These are phyloP conservation scores for Drusus annulatus DNA, from an alignment of 1,140 invertebrate genomes.

Conservation along the genomic window DNA sequence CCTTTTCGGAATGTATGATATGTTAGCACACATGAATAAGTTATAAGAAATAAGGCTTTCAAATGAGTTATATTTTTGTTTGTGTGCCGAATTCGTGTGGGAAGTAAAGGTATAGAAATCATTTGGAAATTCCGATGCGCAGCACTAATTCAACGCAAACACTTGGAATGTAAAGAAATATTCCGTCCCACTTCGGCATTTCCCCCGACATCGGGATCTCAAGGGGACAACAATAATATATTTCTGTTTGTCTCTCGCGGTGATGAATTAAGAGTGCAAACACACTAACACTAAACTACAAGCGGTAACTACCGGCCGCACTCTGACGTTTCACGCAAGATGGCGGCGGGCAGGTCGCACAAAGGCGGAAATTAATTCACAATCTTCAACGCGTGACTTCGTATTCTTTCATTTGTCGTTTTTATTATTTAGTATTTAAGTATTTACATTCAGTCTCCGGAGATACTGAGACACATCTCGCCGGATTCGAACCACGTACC, in stretches of 20 bases:
- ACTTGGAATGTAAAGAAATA: background rate
- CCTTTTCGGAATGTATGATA: no score
- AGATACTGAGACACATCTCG: background rate
- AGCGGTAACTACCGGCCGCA: background rate
- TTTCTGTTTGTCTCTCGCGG: background rate
- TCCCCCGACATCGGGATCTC: background rate
- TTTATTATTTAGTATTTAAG: slow-evolving; percentile 16
- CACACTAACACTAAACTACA: background rate
- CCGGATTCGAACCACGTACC: slow-evolving; percentile 45
- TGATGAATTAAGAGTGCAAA: background rate
- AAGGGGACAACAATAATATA: background rate
- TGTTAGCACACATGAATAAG: no score
- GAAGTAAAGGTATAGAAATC: no score
- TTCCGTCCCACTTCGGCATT: slow-evolving; percentile 1
- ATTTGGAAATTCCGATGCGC: background rate
- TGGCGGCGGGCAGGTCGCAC: slow-evolving; percentile 14
- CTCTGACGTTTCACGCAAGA: slow-evolving; percentile 5
- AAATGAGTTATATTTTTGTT: no score
- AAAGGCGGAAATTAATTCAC: slow-evolving; percentile 39
- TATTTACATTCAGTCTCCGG: slow-evolving; percentile 31
- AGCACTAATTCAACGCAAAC: slow-evolving; percentile 22
- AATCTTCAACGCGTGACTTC: slow-evolving; percentile 34
- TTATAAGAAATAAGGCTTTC: no score
- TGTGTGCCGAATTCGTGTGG: no score
- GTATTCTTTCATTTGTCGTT: slow-evolving; percentile 30